phyloP scores from a whole-genome alignment of 2,888 invertebrate species.

The Apomyelois bistriatella region DNA sequence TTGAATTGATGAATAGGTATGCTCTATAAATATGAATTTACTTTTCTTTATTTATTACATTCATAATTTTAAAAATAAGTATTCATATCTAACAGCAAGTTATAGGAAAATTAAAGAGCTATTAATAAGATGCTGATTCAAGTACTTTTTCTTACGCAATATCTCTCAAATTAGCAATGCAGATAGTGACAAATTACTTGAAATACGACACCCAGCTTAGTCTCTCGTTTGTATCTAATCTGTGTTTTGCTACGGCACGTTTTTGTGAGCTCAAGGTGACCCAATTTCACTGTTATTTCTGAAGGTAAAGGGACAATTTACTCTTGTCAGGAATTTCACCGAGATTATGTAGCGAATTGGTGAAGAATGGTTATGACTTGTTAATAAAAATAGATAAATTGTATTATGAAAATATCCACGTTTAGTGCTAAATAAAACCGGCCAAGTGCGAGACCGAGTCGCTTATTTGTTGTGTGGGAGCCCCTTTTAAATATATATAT shows the following conservation, averaged over 20 bases:
- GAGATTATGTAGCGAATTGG: neutral
- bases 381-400: neutral
- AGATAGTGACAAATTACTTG: neutral
- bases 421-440: too few species aligned
- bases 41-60: too few species aligned
- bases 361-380: neutral
- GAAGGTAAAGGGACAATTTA: conserved; percentile 6
- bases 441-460: too few species aligned
- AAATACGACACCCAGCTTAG: neutral
- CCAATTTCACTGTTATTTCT: conserved; percentile 4
- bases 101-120: too few species aligned
- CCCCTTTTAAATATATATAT: too few species aligned
- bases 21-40: too few species aligned
- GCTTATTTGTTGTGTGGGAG: too few species aligned
- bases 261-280: conserved; percentile 8
- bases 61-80: too few species aligned
- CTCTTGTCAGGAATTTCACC: neutral
- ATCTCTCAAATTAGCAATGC: neutral
- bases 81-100: too few species aligned
- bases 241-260: neutral
- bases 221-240: neutral
- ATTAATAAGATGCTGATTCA: neutral
- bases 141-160: too few species aligned
- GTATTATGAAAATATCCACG: too few species aligned
- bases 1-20: too few species aligned